Evolutionary conservation across 2,888 invertebrate genomes (phyloP), one percentile per base, ranked within the genome.

Genomic region (Cactoblastis cactorum): DNA sequence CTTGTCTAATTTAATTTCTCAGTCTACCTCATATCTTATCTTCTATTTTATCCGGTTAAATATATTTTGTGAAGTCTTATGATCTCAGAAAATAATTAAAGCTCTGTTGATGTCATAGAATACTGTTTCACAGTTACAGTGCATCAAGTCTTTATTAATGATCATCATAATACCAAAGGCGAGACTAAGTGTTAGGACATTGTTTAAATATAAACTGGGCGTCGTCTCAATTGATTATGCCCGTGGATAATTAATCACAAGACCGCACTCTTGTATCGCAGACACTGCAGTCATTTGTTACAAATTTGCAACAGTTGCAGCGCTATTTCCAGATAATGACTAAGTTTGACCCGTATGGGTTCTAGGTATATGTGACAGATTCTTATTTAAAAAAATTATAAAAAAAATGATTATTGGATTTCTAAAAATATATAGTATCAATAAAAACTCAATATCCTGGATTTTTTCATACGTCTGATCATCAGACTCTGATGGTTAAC

Each of bases 241-340:
- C 69, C 66, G 72, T 70, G 65, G 67, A 69, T 64, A 62, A 80
- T 80, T 76, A 74, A 80, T 82, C 77, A 74, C 73, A 71, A 64
- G 59, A 69, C 66, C 69, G 70, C 66, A 69, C 66, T 71, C 65
- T 59, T 65, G 72, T 70, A 75, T 70, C 71, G 74, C 67, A 71
- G 73, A 74, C 74, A 70, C 67, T 61, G 69, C 67, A 65, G 69
- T 74, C 79, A 80, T 83, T 80, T 80, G 79, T 83, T 74, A 76
- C 61, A 73, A 28, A 77, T 74, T 75, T 71, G 75, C 77, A 79
- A 77, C 82, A 79, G 77, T 82, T 81, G 77, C 71, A 66, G 56
- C 65, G 73, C 68, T 74, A 74, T 78, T 80, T 77, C 61, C 59
- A 74, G 76, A 73, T 70, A 71, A 73, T 70, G 74, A 69, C 71